Conservation (phyloP, 2,797 vertebrate species). For the Erpetoichthys calabaricus region DNA sequence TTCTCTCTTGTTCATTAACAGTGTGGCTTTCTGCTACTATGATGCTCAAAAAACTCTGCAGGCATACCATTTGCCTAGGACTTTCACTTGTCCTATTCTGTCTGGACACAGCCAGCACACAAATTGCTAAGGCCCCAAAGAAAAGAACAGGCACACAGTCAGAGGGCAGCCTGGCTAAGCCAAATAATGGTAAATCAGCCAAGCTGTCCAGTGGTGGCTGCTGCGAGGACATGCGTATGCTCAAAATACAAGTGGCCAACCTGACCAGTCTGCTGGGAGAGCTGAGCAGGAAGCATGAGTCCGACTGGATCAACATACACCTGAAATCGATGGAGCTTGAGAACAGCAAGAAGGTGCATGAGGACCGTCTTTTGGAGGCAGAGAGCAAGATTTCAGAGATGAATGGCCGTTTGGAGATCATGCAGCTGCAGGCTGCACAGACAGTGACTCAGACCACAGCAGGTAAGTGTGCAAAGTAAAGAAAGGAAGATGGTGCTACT, state of each 20-base stretch:
- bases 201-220: constrained; percentile 39
- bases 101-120: too few species aligned
- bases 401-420: constrained; percentile 85
- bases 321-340: constrained; percentile 88
- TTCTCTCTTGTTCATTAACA: too few species aligned
- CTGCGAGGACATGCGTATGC: constrained; percentile 70
- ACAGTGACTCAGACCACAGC: constrained; percentile 73
- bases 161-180: neutral
- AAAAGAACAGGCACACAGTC: too few species aligned
- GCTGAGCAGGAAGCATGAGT: constrained; percentile 73
- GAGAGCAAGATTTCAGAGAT: constrained; percentile 94
- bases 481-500: too few species aligned
- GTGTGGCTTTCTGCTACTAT: too few species aligned
- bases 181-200: neutral
- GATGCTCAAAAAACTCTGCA: too few species aligned
- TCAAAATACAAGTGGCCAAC: constrained; percentile 81
- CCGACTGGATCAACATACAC: constrained; percentile 62
- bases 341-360: constrained; percentile 64
- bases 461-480: constrained; percentile 60
- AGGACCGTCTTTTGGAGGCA: constrained; percentile 64
- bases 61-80: too few species aligned
- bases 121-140: too few species aligned
- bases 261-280: constrained; percentile 73
- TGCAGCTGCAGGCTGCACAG: constrained; percentile 84
- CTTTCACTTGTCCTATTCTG: too few species aligned